Conservation (phyloP, 1,140 invertebrate species). For the Drosophila pachea region DNA sequence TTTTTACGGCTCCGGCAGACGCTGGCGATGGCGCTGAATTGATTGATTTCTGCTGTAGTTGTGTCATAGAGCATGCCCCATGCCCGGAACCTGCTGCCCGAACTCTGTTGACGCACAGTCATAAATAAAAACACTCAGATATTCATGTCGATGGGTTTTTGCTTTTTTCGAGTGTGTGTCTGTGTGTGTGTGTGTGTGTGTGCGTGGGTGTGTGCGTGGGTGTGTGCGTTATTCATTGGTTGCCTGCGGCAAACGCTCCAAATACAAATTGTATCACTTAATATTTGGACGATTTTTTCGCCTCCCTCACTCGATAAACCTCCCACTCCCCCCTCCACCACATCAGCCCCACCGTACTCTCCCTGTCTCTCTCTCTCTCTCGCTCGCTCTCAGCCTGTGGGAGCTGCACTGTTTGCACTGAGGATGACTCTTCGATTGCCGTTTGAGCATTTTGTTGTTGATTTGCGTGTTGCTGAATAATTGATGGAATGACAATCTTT, state of each 20-base stretch:
- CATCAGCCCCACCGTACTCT: not conserved
- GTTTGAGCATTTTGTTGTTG: constrained; percentile 38
- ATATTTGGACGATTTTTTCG: constrained; percentile 43
- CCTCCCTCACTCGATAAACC: too few relatives aligned
- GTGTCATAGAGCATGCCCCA: constrained; percentile 41
- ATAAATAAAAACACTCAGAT: constrained; percentile 77
- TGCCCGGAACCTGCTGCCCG: too few relatives aligned
- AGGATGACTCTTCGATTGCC: constrained; percentile 47
- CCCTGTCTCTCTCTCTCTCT: not conserved
- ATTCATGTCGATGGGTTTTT: constrained; percentile 64
- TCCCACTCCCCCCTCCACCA: not conserved
- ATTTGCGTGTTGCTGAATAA: constrained; percentile 55
- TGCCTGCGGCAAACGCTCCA: constrained; percentile 63
- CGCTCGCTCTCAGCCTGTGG: not conserved
- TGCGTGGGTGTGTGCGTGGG: constrained; percentile 22
- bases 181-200: constrained; percentile 21
- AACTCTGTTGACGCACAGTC: constrained; percentile 57
- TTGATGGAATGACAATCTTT: constrained; percentile 73
- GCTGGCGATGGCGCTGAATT: constrained; percentile 41
- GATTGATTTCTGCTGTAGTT: constrained; percentile 70
- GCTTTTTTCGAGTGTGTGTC: constrained; percentile 2
- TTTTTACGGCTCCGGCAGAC: constrained; percentile 23
- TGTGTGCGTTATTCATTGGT: constrained; percentile 56
- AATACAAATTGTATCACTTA: constrained; percentile 69
- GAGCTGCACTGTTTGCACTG: constrained; percentile 10